A percentile compares a stretch with the other conserved stretches of the same genome.
These are phyloP conservation scores for Oryzias javanicus DNA, from an alignment of 2,113 vertebrate species.

Conservation along the genomic window DNA sequence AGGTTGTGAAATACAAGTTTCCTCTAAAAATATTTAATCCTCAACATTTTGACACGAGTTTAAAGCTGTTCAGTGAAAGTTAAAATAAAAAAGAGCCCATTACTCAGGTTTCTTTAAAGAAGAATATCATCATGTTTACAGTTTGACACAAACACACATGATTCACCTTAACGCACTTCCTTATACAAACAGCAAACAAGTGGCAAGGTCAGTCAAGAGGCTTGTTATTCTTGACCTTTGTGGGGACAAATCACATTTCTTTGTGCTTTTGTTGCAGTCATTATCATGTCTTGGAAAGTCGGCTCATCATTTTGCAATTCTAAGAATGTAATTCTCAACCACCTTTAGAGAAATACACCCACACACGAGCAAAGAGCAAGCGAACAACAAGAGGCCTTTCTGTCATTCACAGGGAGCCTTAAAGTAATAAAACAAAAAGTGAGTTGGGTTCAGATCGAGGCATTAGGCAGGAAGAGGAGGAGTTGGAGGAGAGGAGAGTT, in stretches of 20 bases:
- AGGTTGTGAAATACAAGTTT: not conserved
- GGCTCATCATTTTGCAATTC: constrained; percentile 18
- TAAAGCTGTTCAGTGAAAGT: no score
- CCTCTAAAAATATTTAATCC: not conserved
- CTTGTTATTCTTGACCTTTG: not conserved
- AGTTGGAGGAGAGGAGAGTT: constrained; percentile 26
- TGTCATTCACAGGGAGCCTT: constrained; percentile 25
- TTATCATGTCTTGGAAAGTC: not conserved
- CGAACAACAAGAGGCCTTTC: constrained; percentile 3
- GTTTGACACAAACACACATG: no score
- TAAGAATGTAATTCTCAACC: constrained; percentile 28
- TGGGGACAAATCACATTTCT: constrained; percentile 1
- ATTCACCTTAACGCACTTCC: not conserved
- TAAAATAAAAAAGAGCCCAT: no score
- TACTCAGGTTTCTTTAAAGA: no score
- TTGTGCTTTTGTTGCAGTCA: not conserved
- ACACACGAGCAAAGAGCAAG: constrained; percentile 9
- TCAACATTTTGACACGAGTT: not conserved
- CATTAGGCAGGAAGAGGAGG: constrained; percentile 47
- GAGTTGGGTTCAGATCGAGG: constrained; percentile 28
- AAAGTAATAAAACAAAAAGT: constrained; percentile 37
- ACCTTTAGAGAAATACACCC: constrained; percentile 15
- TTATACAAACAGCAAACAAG: not conserved
- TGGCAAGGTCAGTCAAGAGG: not conserved
- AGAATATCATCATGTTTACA: no score